A percentile compares a stretch with the other conserved stretches of the same genome.
phyloP scores from a whole-genome alignment of 2,797 vertebrate genomes.

The Sphenodon punctatus region DNA sequence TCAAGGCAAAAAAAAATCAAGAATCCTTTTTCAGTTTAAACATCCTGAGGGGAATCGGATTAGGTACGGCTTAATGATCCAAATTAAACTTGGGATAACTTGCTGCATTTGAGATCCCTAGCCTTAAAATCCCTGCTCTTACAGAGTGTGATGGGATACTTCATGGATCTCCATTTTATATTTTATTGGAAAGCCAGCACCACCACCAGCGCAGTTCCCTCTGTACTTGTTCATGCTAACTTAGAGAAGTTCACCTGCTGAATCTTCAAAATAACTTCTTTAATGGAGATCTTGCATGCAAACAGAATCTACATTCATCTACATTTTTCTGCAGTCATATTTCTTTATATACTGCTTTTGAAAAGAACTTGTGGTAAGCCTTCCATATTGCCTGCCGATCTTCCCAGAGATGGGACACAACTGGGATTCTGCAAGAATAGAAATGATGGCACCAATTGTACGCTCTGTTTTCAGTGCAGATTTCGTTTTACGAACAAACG shows the following conservation, averaged over 20 bases:
- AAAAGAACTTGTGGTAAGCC: fast-evolving
- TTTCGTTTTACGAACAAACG: not conserved
- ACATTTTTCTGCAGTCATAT: too few relatives aligned
- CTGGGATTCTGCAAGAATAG: not conserved
- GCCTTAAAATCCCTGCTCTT: not conserved
- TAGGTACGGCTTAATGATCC: not conserved
- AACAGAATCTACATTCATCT: not conserved
- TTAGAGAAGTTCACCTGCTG: not conserved
- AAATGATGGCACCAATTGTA: not conserved
- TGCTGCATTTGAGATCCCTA: too few relatives aligned
- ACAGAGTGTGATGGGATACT: not conserved
- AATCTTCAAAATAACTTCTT: fast-evolving
- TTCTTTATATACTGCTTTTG: not conserved
- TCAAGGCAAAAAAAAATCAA: fast-evolving
- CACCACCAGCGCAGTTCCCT: not conserved
- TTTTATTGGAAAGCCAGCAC: not conserved
- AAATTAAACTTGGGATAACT: not conserved
- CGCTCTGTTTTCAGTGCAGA: not conserved
- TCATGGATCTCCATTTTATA: fast-evolving
- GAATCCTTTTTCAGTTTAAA: not conserved
- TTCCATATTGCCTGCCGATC: not conserved
- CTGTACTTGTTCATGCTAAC: fast-evolving
- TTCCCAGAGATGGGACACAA: not conserved
- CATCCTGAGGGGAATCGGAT: not conserved
- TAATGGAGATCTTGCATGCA: not conserved